Base-by-base conservation (phyloP, 2,797 vertebrate genomes). In the Sparidentex hasta region DNA sequence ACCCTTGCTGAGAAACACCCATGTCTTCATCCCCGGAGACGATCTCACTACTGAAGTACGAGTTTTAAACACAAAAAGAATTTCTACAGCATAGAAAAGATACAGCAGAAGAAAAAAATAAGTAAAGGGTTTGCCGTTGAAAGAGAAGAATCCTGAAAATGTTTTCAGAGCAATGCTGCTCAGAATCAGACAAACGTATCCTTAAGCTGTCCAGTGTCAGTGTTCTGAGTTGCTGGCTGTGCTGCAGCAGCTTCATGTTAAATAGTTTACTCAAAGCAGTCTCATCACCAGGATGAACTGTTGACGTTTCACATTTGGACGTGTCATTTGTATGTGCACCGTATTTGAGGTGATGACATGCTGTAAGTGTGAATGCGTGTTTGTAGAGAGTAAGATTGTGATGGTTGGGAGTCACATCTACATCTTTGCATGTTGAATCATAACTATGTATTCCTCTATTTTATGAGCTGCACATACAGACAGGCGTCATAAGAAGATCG, bases 401-500 rank as follows among this genome's bases (percentile, higher is more conserved):
- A 38, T 9, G 33, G 33, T 38, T 38, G 7, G 33, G 33, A 38
- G 33, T 7, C 7, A 38, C 33, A 38, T 38, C 33, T 8, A 38
- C 63, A 12, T 50, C 18, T 54, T 16, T 64, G 64, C 72, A 74
- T 61, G 54, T 69, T 61, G 38, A 41, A 25, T 16, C 41, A 11
- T 18, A 41, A 62, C n/a, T 48, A 11, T 63, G 48, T 27, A 44
- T 78, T 57, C 25, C 78, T 20, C 6, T 3, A 29, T 54, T 48
- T 70, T 43, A n/a, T 21, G 50, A 44, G 66, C 46, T 57, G 46
- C 41, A 71, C 46, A 68, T 41, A 57, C 57, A 43, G 41, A 56
- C 62, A 47, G 1, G 29, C 48, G 20, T 76, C 75, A 83, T 58
- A 47, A 17, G 64, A 47, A 64, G 63, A 83, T 82, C 78, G 64